phyloP scores from a whole-genome alignment of 2,113 vertebrate genomes.

The Suncus etruscus region DNA sequence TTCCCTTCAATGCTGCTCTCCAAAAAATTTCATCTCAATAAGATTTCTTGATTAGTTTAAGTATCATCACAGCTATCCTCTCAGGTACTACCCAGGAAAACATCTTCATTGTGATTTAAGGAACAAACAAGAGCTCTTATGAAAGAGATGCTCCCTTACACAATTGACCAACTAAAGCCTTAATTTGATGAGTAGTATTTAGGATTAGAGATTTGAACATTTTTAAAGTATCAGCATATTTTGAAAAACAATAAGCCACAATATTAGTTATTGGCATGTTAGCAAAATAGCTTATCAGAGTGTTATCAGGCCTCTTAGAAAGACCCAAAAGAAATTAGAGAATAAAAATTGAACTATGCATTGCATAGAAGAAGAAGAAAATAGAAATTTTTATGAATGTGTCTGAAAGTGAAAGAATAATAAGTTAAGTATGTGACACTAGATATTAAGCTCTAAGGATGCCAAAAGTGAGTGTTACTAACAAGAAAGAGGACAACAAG shows the following conservation, averaged over 20 bases:
- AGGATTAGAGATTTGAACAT: background rate
- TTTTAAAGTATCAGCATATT: background rate
- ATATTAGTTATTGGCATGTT: background rate
- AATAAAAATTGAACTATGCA: background rate
- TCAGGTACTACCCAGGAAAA: background rate
- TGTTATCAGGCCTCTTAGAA: conserved; percentile 7
- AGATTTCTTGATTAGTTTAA: background rate
- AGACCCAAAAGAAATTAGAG: conserved; percentile 17
- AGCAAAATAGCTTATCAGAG: conserved; percentile 23
- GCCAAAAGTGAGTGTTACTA: background rate
- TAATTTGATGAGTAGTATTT: background rate
- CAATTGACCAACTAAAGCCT: background rate
- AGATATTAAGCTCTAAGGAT: background rate
- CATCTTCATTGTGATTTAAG: background rate
- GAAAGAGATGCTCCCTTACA: background rate
- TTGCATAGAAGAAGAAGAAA: background rate
- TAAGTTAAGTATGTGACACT: background rate
- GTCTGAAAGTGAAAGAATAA: background rate
- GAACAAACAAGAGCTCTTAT: background rate
- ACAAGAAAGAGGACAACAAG: background rate
- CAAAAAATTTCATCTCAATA: background rate
- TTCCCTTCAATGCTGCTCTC: background rate
- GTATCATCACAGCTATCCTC: background rate
- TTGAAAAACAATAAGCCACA: background rate
- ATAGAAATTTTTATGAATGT: background rate